Conservation (phyloP, 2,113 vertebrate genomes). For the Callipepla squamata region DNA sequence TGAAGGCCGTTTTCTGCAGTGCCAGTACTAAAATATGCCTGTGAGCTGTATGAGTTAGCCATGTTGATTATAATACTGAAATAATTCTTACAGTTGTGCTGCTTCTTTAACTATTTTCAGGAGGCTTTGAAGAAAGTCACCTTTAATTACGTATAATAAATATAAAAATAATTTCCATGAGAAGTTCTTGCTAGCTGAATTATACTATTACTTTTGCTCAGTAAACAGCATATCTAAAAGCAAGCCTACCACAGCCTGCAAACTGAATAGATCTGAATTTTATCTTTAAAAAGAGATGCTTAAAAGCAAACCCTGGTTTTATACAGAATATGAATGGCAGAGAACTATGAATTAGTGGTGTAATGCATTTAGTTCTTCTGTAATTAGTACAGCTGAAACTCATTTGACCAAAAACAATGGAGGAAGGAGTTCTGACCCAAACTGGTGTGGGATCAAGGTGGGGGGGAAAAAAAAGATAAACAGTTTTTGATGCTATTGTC, state of each 20-base stretch:
- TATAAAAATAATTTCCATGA: neutral
- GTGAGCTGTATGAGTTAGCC: neutral
- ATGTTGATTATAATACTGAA: neutral
- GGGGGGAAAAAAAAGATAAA: neutral
- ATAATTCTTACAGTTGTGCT: neutral
- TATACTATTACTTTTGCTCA: neutral
- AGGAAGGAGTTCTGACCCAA: neutral
- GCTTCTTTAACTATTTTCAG: neutral
- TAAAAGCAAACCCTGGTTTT: neutral
- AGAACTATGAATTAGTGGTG: neutral
- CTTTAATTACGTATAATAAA: neutral
- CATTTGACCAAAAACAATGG: neutral
- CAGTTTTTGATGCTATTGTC: neutral
- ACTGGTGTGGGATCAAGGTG: neutral
- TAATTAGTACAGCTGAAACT: neutral
- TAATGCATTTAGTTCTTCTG: slow-evolving; percentile 3
- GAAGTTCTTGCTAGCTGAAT: neutral
- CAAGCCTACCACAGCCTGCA: neutral
- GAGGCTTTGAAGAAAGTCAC: neutral
- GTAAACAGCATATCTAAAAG: neutral
- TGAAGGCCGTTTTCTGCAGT: neutral
- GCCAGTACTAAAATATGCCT: neutral
- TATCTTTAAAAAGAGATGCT: slow-evolving; percentile 4
- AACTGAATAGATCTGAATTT: slow-evolving; percentile 39
- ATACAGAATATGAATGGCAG: neutral